Base-by-base conservation (phyloP, 2,113 vertebrate genomes). In the Saguinus imperator region DNA sequence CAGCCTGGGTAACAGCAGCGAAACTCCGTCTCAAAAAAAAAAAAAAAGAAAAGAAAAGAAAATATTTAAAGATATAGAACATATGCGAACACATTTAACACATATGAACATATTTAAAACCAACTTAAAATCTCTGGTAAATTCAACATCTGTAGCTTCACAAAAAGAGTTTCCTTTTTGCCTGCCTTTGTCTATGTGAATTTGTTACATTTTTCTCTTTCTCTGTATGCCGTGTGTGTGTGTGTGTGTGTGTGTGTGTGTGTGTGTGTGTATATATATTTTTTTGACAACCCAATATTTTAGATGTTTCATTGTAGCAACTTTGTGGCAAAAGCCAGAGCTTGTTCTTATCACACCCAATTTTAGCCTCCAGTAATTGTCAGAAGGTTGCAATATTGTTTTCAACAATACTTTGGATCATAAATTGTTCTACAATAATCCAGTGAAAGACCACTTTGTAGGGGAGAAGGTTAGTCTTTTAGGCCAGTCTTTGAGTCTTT, bases 361-460 rank as follows among this genome's bases (percentile, higher is more conserved):
- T 48, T 83, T 94, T 89, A 94, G 70, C 35, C 48, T n/a, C 72
- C 68, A 75, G 86, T 83, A 81, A 89, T 83, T 82, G 77, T 77
- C 45, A 52, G 43, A 64, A 89, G 66, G 43, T 52, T 94, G 43
- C 68, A 82, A 43, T 75, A 75, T 75, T 73, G 66, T 89, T 89
- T 89, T 82, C 68, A 64, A 66, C 79, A 64, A 89, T 89, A 68
- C 13, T 29, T 27, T 43, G 27, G 18, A 94, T 1, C 57, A 83
- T 94, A 83, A 83, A 61, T 76, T 83, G 55, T 43, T 89, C 55
- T 75, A 66, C 35, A 35, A 20, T 35, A n/a, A 83, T 94, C 13
- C 55, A 89, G 75, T 83, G 64, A 75, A 89, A 83, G 35, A 50
- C 43, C 50, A 2, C 13, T 82, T 89, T 75, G 18, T 55, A 83